Percentiles rank a stretch among this genome's conserved stretches.
These are phyloP conservation scores for Heliconius erato DNA, from an alignment of 2,888 invertebrate species.

Conservation along the genomic window DNA sequence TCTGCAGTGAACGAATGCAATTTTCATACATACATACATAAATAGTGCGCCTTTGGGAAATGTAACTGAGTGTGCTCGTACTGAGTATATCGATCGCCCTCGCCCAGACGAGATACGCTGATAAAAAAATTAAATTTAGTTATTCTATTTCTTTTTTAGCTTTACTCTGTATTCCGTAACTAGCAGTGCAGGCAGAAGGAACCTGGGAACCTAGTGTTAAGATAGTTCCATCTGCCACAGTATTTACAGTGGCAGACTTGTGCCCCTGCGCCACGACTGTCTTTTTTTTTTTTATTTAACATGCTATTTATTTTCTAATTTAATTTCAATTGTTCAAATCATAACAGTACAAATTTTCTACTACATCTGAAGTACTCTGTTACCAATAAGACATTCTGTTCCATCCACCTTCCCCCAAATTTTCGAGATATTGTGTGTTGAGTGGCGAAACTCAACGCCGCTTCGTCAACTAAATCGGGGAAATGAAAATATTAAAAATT, in stretches of 20 bases:
- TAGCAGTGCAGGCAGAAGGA: not conserved
- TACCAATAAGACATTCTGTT: no score
- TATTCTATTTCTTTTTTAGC: no score
- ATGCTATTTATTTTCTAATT: no score
- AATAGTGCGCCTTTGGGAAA: not conserved
- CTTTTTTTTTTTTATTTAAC: no score
- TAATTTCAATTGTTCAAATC: no score
- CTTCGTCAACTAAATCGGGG: no score
- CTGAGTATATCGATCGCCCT: conserved; percentile 4
- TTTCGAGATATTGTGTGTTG: no score
- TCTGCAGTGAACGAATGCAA: conserved; percentile 1
- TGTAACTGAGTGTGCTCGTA: not conserved
- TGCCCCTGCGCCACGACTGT: no score
- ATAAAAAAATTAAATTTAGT: not conserved
- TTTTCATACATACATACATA: not conserved
- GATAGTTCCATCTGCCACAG: not conserved
- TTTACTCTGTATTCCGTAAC: not conserved
- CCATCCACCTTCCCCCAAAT: no score
- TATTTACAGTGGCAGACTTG: no score
- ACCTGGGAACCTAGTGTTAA: not conserved
- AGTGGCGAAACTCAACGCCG: not conserved
- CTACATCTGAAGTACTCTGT: no score
- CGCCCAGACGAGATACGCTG: not conserved
- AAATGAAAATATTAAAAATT: not conserved
- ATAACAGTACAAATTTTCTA: no score